Evolutionary conservation across 2,797 vertebrate species (phyloP).

Genomic region (Phoxinus dragarum): DNA sequence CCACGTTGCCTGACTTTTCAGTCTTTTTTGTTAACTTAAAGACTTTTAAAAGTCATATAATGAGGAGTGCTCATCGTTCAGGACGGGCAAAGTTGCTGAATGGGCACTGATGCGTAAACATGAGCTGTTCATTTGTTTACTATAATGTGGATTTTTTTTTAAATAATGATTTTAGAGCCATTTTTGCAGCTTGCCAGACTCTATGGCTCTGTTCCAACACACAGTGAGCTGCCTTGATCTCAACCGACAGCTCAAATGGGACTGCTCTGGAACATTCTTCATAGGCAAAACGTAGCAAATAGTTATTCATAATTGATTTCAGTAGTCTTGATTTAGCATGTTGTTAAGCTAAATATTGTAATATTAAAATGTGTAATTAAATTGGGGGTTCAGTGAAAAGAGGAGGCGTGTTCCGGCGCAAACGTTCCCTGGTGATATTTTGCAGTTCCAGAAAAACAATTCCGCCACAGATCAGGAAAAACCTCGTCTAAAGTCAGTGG

Average conservation of each 20-base stretch:
- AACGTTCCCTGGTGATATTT: no score
- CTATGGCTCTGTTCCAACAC: background rate
- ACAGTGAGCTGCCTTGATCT: background rate
- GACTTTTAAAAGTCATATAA: background rate
- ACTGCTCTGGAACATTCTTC: background rate
- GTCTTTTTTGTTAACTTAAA: background rate
- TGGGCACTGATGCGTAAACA: background rate
- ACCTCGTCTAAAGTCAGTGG: no score
- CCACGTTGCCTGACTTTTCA: background rate
- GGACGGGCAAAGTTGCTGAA: background rate
- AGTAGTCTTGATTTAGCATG: background rate
- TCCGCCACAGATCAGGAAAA: no score
- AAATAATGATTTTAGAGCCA: background rate
- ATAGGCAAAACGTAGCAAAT: background rate
- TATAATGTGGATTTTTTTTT: no score
- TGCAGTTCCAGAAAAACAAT: no score
- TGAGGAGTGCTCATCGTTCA: background rate
- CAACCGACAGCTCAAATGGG: background rate
- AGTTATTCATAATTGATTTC: background rate
- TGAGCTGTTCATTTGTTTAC: background rate
- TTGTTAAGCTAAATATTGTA: background rate
- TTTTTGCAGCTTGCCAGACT: background rate
- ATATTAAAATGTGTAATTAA: background rate
- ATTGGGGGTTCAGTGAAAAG: background rate
- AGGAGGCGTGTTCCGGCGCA: no score